Conservation (phyloP, 2,888 invertebrate genomes). For the Tholera decimalis region DNA sequence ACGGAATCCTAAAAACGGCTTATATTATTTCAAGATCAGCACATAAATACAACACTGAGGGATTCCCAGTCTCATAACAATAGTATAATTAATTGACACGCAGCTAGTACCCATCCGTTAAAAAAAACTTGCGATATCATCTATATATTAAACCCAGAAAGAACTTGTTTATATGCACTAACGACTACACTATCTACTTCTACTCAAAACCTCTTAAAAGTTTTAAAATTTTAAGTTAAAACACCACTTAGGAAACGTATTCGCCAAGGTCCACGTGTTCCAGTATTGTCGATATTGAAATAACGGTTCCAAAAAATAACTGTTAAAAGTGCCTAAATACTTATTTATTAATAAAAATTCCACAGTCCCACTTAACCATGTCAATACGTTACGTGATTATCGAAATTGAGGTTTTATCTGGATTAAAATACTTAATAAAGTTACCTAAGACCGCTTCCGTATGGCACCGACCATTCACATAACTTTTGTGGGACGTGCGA, state of each 20-base stretch:
- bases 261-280: background rate
- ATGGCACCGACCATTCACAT: constrained; percentile 58
- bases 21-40: constrained; percentile 21
- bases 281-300: background rate
- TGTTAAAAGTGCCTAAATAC: constrained; percentile 11
- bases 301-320: constrained; percentile 23
- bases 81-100: constrained; percentile 58
- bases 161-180: constrained; percentile 50
- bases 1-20: no score
- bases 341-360: constrained; percentile 39
- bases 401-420: constrained; percentile 49
- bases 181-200: constrained; percentile 14
- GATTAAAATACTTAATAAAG: constrained; percentile 57
- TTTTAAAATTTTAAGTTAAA: no score
- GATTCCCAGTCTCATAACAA: constrained; percentile 61
- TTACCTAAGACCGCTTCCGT: constrained; percentile 71
- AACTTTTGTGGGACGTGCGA: constrained; percentile 63
- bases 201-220: no score
- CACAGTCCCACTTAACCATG: constrained; percentile 25
- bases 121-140: constrained; percentile 50
- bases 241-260: constrained; percentile 11
- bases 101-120: constrained; percentile 42
- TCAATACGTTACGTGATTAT: constrained; percentile 45
- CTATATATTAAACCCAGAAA: constrained; percentile 29
- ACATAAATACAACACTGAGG: constrained; percentile 53